phyloP scores from a whole-genome alignment of 2,113 vertebrate species.

The Paedocypris sp. region DNA sequence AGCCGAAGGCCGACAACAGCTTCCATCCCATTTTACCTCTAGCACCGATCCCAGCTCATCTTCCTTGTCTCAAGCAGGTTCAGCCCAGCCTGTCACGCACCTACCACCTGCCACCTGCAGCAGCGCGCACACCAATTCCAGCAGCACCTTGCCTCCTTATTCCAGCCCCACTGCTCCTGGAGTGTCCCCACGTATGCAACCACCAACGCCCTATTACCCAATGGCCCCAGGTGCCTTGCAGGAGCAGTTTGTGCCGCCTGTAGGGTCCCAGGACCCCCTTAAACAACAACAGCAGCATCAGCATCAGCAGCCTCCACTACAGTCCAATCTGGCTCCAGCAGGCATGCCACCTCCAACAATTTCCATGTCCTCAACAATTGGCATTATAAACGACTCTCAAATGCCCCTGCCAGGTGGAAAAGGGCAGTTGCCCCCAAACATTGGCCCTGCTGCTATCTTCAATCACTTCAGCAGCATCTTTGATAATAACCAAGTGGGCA shows the following conservation, averaged over 20 bases:
- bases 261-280: conserved; percentile 49
- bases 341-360: conserved; percentile 62
- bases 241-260: conserved; percentile 80
- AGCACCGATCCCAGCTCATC: conserved; percentile 68
- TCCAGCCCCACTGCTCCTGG: conserved; percentile 72
- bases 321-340: conserved; percentile 61
- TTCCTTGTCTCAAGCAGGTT: conserved; percentile 46
- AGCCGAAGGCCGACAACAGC: conserved; percentile 63
- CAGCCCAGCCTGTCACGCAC: conserved; percentile 61
- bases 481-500: conserved; percentile 84
- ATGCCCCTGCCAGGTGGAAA: conserved; percentile 85
- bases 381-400: conserved; percentile 91
- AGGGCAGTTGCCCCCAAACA: conserved; percentile 80
- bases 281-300: conserved; percentile 57
- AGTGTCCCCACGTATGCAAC: conserved; percentile 83
- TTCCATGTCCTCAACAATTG: conserved; percentile 81
- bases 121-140: conserved; percentile 74
- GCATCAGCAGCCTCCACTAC: conserved; percentile 61
- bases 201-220: conserved; percentile 83
- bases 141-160: conserved; percentile 83
- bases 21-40: conserved; percentile 69
- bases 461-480: conserved; percentile 97
- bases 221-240: conserved; percentile 71
- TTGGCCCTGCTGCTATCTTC: conserved; percentile 84
- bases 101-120: conserved; percentile 62